Percentiles rank a stretch among this genome's conserved stretches.
These are phyloP conservation scores for Loriculus beryllinus DNA, from an alignment of 2,797 vertebrate species.

Conservation along the genomic window DNA sequence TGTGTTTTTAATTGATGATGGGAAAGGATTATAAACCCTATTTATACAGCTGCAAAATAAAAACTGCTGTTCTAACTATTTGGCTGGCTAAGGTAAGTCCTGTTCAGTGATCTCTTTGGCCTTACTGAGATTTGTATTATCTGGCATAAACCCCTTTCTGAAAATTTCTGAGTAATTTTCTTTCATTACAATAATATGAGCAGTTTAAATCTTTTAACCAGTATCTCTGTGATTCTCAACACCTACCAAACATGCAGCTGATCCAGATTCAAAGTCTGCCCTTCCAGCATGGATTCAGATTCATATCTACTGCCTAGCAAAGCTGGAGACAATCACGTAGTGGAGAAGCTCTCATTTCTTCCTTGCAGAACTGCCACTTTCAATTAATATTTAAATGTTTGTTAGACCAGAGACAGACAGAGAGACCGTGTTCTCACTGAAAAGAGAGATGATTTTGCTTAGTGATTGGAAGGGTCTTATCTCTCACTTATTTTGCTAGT, in stretches of 20 bases:
- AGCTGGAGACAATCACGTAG: not conserved
- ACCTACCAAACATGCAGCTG: not conserved
- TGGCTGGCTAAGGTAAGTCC: not conserved
- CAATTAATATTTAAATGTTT: not conserved
- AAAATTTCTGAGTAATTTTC: not conserved
- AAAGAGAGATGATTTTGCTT: not conserved
- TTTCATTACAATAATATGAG: not conserved
- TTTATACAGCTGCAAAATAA: not conserved
- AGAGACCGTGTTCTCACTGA: accelerated
- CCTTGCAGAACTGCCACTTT: not conserved
- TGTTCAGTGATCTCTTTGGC: not conserved
- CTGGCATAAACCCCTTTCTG: not conserved
- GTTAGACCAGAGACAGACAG: not conserved
- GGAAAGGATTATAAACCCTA: not conserved
- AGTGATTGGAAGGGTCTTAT: not conserved
- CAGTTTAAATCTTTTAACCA: not conserved
- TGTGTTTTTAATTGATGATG: accelerated
- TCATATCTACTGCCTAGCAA: not conserved
- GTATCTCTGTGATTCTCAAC: not conserved
- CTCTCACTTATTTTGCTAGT: not conserved
- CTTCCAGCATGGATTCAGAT: not conserved
- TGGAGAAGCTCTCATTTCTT: not conserved
- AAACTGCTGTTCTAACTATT: not conserved
- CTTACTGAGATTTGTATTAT: not conserved
- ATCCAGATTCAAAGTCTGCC: not conserved